These are phyloP conservation scores for Microplitis demolitor DNA, from an alignment of 1,140 invertebrate species.

Conservation along the genomic window DNA sequence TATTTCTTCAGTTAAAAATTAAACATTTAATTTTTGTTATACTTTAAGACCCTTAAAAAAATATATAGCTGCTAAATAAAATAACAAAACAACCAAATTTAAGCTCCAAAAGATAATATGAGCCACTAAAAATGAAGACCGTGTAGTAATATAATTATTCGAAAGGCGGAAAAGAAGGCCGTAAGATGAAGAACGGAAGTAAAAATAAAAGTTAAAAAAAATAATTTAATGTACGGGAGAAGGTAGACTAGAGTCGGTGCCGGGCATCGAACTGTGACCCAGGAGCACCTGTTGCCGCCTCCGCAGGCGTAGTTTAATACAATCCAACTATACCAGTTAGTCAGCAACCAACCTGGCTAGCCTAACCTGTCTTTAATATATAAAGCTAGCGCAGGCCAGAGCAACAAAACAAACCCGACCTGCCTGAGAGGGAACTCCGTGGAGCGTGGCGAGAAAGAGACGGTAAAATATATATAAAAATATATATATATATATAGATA, in stretches of 20 bases:
- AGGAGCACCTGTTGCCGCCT: slow-evolving; percentile 51
- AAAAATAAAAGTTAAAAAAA: not conserved
- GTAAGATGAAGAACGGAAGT: slow-evolving; percentile 8
- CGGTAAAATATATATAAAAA: not conserved
- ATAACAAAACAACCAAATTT: not conserved
- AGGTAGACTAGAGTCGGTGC: slow-evolving; percentile 16
- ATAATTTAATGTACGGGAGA: slow-evolving; percentile 4
- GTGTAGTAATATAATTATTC: not conserved
- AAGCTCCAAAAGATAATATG: not conserved
- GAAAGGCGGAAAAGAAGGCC: slow-evolving; percentile 8
- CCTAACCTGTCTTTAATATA: slow-evolving; percentile 33
- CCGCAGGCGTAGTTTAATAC: slow-evolving; percentile 41
- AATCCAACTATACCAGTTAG: not conserved
- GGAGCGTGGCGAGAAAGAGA: slow-evolving; percentile 7
- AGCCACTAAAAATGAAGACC: no score
- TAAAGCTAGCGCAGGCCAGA: not conserved
- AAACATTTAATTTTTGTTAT: not conserved
- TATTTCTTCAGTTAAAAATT: not conserved
- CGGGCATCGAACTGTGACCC: slow-evolving; percentile 54
- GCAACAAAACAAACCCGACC: slow-evolving; percentile 8
- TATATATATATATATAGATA: no score
- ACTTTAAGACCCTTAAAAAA: no score
- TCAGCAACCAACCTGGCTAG: slow-evolving; percentile 22
- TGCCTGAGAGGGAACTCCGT: slow-evolving; percentile 13
- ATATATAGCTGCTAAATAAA: no score